Percentiles rank a stretch among this genome's conserved stretches.
phyloP scores from a whole-genome alignment of 2,888 invertebrate genomes.

The Habroteleia sp. region DNA sequence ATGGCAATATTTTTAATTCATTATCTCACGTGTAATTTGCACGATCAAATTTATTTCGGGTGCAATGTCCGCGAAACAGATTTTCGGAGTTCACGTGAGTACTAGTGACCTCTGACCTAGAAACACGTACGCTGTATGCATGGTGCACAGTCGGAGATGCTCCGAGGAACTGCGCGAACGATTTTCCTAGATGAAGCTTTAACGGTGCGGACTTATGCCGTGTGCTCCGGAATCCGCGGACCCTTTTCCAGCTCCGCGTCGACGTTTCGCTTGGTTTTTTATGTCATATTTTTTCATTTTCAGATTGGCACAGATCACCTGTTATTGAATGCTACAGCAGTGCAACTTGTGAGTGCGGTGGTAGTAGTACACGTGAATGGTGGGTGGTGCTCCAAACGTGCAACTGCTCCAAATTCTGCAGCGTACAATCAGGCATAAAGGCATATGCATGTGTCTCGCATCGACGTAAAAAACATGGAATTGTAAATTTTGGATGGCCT shows the following conservation, averaged over 20 bases:
- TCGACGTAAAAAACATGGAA: constrained; percentile 60
- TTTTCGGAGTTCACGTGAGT: constrained; percentile 46
- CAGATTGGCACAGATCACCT: constrained; percentile 40
- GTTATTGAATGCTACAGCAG: constrained; percentile 28
- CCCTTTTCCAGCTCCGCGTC: background rate
- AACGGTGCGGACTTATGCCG: constrained; percentile 12
- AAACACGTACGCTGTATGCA: constrained; percentile 43
- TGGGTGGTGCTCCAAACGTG: constrained; percentile 62
- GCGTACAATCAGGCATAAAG: constrained; percentile 33
- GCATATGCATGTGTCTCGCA: constrained; percentile 21
- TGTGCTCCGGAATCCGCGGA: background rate
- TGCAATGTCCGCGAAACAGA: constrained; percentile 39
- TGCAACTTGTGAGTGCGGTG: constrained; percentile 31
- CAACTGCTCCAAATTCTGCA: constrained; percentile 55
- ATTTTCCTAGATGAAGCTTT: constrained; percentile 39
- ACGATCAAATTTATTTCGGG: constrained; percentile 7
- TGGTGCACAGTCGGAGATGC: constrained; percentile 54
- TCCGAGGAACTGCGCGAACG: constrained; percentile 45
- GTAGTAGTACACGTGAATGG: constrained; percentile 45
- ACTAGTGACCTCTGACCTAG: constrained; percentile 60
- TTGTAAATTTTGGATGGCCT: constrained; percentile 66
- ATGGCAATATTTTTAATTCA: no score
- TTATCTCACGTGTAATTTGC: background rate
- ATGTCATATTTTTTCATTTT: constrained; percentile 13
- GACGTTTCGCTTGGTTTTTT: background rate